These are phyloP conservation scores for Irena cyanogastra DNA, from an alignment of 2,113 vertebrate species.

Conservation along the genomic window DNA sequence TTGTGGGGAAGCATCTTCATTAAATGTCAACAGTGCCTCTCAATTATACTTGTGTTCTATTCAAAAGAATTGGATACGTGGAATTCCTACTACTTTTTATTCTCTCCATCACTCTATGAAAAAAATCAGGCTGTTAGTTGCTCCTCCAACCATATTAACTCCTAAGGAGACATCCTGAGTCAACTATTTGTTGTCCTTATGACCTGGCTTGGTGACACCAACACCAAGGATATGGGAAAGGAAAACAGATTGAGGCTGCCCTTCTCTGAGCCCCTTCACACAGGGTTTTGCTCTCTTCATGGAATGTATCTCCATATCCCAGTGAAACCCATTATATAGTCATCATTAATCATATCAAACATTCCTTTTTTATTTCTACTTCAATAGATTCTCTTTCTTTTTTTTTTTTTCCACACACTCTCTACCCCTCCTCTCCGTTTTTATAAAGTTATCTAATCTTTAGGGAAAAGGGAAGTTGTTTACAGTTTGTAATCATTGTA, in stretches of 20 bases:
- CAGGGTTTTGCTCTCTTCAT: constrained; percentile 44
- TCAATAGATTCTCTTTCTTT: constrained; percentile 60
- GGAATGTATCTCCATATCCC: constrained; percentile 77
- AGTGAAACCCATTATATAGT: constrained; percentile 78
- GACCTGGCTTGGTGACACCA: neutral
- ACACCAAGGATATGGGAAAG: neutral
- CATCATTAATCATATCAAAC: constrained; percentile 80
- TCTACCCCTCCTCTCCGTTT: constrained; percentile 33
- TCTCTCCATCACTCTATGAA: neutral
- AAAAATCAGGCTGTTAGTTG: neutral
- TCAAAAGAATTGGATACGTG: neutral
- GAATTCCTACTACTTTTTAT: neutral
- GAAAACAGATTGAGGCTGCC: neutral
- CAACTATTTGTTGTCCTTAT: neutral
- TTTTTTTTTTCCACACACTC: neutral
- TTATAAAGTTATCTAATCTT: constrained; percentile 65
- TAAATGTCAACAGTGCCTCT: neutral
- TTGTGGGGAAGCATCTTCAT: neutral
- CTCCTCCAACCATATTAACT: neutral
- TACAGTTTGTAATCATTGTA: constrained; percentile 66
- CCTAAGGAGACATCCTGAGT: neutral
- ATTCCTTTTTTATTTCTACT: constrained; percentile 75
- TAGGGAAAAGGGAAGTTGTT: constrained; percentile 69
- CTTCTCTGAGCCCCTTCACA: neutral
- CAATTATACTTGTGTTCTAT: neutral